Conservation (phyloP, 2,113 vertebrate genomes). For the Brienomyrus longianalis region DNA sequence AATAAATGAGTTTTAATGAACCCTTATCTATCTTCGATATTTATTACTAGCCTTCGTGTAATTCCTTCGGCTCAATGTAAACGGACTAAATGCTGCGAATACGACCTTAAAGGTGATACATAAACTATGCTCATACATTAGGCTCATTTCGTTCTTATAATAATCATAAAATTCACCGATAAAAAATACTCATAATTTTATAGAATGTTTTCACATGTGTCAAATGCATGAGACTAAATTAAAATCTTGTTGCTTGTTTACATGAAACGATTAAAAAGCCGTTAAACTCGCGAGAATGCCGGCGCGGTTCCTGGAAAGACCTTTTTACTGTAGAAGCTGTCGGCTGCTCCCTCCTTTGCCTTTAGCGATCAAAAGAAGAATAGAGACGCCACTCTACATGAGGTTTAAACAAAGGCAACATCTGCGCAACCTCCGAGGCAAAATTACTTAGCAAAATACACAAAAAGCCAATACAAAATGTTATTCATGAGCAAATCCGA, state of each 20-base stretch:
- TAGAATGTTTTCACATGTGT: background rate
- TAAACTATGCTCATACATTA: background rate
- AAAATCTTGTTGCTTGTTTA: background rate
- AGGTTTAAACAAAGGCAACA: constrained; percentile 74
- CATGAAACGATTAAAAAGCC: background rate
- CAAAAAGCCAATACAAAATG: constrained; percentile 43
- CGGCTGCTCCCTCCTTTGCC: constrained; percentile 67
- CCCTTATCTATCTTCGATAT: background rate
- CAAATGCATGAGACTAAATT: background rate
- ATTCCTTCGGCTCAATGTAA: background rate
- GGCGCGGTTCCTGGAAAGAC: constrained; percentile 56
- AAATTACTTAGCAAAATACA: constrained; percentile 49
- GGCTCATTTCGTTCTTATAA: background rate
- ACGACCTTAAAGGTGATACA: background rate
- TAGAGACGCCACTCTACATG: constrained; percentile 70
- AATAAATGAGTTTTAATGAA: constrained; percentile 1
- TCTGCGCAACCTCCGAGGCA: constrained; percentile 64
- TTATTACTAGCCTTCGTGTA: background rate
- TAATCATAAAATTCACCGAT: background rate
- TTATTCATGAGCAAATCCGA: constrained; percentile 32
- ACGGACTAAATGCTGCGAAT: background rate
- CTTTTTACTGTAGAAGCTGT: constrained; percentile 42
- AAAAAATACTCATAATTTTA: background rate
- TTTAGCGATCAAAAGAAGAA: constrained; percentile 71
- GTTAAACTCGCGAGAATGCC: constrained; percentile 23